A percentile compares a stretch with the other conserved stretches of the same genome.
Conservation (phyloP, 2,888 invertebrate genomes). For the Aspidiotus destructor region DNA sequence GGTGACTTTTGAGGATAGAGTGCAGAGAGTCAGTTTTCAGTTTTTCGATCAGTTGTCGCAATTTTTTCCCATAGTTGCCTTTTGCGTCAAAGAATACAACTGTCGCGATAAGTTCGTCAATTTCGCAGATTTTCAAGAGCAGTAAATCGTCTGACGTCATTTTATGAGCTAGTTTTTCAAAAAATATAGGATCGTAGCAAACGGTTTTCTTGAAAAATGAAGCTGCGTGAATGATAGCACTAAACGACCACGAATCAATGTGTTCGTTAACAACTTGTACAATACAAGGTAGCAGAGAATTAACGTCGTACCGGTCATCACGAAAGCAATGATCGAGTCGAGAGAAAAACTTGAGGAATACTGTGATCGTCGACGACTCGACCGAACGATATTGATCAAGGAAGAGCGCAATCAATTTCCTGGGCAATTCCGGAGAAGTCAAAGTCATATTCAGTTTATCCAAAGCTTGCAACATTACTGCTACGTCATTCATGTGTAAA, state of each 20-base stretch:
- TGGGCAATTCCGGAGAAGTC: not conserved
- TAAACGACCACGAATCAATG: too few species aligned
- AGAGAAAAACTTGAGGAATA: too few species aligned
- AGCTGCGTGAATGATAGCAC: too few species aligned
- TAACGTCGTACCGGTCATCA: not conserved
- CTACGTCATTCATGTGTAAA: not conserved
- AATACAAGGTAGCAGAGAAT: not conserved
- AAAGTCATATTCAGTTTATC: not conserved
- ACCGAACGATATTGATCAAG: not conserved
- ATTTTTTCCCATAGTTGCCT: not conserved
- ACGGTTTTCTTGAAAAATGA: not conserved
- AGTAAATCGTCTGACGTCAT: not conserved
- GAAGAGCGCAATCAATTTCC: not conserved
- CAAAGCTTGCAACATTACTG: not conserved
- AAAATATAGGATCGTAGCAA: constrained; percentile 2
- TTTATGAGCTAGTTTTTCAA: not conserved
- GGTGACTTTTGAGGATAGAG: not conserved
- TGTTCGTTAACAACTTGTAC: not conserved
- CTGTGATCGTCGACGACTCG: not conserved
- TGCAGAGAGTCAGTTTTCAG: constrained; percentile 4
- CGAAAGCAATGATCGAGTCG: too few species aligned
- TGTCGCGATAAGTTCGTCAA: not conserved
- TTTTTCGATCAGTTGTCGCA: not conserved
- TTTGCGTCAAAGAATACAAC: not conserved
- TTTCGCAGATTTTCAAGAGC: not conserved